Evolutionary conservation across 1,140 invertebrate species (phyloP).

Genomic region (Coenobita brevimanus): DNA sequence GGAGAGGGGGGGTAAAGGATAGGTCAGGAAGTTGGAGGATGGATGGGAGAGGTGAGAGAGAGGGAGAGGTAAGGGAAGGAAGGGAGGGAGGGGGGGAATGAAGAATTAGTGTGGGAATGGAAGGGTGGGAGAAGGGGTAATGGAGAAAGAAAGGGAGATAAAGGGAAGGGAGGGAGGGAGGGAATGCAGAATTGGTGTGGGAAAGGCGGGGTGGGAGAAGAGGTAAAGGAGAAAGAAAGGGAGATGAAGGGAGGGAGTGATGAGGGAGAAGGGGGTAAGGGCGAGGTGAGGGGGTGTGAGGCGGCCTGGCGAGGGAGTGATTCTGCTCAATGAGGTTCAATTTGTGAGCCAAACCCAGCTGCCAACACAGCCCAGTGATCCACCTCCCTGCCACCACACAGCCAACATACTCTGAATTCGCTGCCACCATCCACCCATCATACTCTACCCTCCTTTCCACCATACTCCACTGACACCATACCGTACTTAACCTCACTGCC

Average conservation of each 20-base stretch:
- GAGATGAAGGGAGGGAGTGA: constrained; percentile 5
- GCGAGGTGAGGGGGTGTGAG: not conserved
- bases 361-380: not conserved
- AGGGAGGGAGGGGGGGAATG: not conserved
- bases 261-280: not conserved
- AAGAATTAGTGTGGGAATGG: not conserved
- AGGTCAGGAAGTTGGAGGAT: not conserved
- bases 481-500: too few relatives aligned
- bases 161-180: not conserved
- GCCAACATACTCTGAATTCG: too few relatives aligned
- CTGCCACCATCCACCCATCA: too few relatives aligned
- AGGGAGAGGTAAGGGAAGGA: not conserved
- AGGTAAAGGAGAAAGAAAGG: not conserved
- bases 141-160: not conserved
- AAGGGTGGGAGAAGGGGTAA: not conserved
- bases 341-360: constrained; percentile 17
- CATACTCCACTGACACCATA: too few relatives aligned
- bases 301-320: not conserved
- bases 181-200: not conserved
- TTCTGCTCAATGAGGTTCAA: constrained; percentile 19
- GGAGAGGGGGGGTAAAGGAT: not conserved
- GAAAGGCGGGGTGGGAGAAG: not conserved
- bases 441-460: too few relatives aligned
- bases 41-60: not conserved
- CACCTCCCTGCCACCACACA: too few relatives aligned